A percentile compares a stretch with the other conserved stretches of the same genome.
Evolutionary conservation across 2,113 vertebrate species (phyloP).

Genomic region (Xyliphius kryptos): DNA sequence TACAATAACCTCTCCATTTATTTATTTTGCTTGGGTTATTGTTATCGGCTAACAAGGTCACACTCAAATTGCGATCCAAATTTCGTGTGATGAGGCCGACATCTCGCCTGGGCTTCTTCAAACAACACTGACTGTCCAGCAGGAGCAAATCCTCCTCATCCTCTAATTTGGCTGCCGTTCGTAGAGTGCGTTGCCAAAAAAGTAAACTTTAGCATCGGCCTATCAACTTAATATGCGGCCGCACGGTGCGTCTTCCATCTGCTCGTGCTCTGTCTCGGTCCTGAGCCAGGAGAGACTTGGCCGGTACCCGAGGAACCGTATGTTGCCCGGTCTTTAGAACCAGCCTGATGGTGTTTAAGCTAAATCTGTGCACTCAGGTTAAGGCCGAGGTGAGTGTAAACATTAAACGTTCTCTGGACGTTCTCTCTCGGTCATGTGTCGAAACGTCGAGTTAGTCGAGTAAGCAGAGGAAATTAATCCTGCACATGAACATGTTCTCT

Average conservation of each 20-base stretch:
- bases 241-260: constrained; percentile 2
- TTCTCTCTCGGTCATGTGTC: neutral
- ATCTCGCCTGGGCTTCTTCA: neutral
- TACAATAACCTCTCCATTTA: too few relatives aligned
- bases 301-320: constrained; percentile 14
- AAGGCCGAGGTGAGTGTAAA: constrained; percentile 37
- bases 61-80: neutral
- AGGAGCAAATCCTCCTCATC: neutral
- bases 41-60: neutral
- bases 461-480: too few relatives aligned
- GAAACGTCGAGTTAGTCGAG: too few relatives aligned
- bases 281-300: constrained; percentile 15
- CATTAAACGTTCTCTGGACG: constrained; percentile 31
- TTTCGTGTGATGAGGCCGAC: neutral
- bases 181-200: neutral
- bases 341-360: constrained; percentile 27
- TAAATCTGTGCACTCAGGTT: constrained; percentile 21
- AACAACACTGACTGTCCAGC: neutral
- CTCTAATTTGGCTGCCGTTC: neutral
- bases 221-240: constrained; percentile 2
- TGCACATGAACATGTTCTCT: neutral
- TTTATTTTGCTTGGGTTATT: neutral
- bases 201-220: constrained; percentile 8
- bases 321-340: neutral
- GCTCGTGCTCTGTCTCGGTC: constrained; percentile 5